Percentiles rank a stretch among this genome's conserved stretches.
Evolutionary conservation across 2,888 invertebrate species (phyloP).

Genomic region (Phoenoteleia sp.): DNA sequence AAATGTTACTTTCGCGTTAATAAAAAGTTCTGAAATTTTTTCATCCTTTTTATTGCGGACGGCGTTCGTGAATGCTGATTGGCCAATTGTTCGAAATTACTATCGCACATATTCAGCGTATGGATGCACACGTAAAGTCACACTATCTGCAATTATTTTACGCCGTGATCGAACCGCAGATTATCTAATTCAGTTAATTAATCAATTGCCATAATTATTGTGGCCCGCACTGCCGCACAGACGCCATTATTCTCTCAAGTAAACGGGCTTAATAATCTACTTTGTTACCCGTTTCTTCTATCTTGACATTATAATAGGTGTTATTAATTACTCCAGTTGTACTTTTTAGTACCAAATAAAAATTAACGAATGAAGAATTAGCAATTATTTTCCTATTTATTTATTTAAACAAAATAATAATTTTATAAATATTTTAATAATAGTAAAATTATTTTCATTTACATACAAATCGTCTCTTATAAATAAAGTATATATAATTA

Average conservation of each 20-base stretch:
- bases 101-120: slow-evolving; percentile 47
- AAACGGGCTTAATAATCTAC: slow-evolving; percentile 75
- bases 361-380: neutral
- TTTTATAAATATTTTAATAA: no score
- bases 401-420: no score
- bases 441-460: no score
- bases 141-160: slow-evolving; percentile 75
- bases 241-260: slow-evolving; percentile 69
- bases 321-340: slow-evolving; percentile 71
- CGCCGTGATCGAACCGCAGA: slow-evolving; percentile 79
- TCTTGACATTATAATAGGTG: slow-evolving; percentile 68
- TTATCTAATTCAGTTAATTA: slow-evolving; percentile 85
- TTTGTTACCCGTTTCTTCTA: slow-evolving; percentile 66
- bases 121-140: slow-evolving; percentile 50
- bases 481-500: no score
- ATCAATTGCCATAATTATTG: slow-evolving; percentile 83
- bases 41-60: slow-evolving; percentile 46
- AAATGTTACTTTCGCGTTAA: slow-evolving; percentile 52
- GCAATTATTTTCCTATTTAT: no score
- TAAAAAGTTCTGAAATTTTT: slow-evolving; percentile 35
- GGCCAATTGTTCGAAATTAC: slow-evolving; percentile 79
- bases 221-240: slow-evolving; percentile 71
- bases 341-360: slow-evolving; percentile 7
- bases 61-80: slow-evolving; percentile 78
- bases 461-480: no score